Percentiles rank a stretch among this genome's conserved stretches.
phyloP scores from a whole-genome alignment of 2,797 vertebrate genomes.

The Xyrichtys novacula region DNA sequence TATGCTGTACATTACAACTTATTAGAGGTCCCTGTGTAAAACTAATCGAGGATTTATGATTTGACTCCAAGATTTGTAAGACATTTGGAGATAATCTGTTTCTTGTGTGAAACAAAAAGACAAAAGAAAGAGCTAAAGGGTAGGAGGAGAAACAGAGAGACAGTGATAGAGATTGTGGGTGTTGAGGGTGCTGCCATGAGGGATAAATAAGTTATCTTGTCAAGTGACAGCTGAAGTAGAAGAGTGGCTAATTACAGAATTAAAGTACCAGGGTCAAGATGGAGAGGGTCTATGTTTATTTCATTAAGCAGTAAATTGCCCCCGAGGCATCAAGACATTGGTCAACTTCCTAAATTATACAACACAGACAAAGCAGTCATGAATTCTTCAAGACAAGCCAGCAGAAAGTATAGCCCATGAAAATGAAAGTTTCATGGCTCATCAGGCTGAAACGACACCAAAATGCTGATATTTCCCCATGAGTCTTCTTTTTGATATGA shows the following conservation, averaged over 20 bases:
- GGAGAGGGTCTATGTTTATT: slow-evolving; percentile 59
- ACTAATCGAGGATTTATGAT: too few relatives aligned
- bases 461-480: too few relatives aligned
- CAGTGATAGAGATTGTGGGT: too few relatives aligned
- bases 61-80: too few relatives aligned
- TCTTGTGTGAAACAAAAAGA: neutral
- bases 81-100: too few relatives aligned
- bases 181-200: neutral
- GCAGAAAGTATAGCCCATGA: neutral
- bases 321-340: neutral
- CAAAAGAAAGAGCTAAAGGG: neutral
- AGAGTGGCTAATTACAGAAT: slow-evolving; percentile 71
- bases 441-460: too few relatives aligned
- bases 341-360: slow-evolving; percentile 23
- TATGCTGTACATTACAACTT: too few relatives aligned
- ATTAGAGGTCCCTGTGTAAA: too few relatives aligned
- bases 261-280: slow-evolving; percentile 63
- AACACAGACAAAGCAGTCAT: slow-evolving; percentile 1
- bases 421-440: too few relatives aligned
- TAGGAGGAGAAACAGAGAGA: neutral
- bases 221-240: slow-evolving; percentile 60
- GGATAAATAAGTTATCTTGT: slow-evolving; percentile 54
- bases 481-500: too few relatives aligned
- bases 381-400: neutral
- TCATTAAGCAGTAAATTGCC: slow-evolving; percentile 51